phyloP scores from a whole-genome alignment of 2,797 vertebrate species.

The Euthynnus affinis region DNA sequence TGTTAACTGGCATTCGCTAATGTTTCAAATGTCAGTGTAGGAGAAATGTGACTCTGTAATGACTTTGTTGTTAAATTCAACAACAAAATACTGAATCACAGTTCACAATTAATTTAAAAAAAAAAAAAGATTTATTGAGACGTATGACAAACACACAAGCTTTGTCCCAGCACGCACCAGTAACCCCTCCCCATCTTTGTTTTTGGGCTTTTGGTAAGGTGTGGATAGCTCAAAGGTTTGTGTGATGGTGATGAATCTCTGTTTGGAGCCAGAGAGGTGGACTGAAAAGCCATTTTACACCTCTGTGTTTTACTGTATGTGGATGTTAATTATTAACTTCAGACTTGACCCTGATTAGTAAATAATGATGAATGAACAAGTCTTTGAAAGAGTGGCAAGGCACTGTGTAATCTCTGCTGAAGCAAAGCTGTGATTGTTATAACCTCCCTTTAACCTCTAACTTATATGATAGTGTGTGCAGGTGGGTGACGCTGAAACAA shows the following conservation, averaged over 20 bases:
- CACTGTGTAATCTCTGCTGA: neutral
- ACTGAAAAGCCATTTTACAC: neutral
- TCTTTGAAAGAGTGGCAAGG: neutral
- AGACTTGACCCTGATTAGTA: neutral
- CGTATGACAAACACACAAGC: neutral
- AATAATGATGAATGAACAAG: neutral
- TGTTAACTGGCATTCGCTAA: neutral
- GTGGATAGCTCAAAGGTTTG: neutral
- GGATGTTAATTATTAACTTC: neutral
- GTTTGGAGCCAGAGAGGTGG: neutral
- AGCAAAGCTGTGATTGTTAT: neutral
- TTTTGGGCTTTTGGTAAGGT: too few relatives aligned
- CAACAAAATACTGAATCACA: neutral
- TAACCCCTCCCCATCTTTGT: neutral
- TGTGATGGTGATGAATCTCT: neutral
- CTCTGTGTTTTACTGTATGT: neutral
- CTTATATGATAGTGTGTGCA: neutral
- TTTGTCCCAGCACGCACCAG: neutral
- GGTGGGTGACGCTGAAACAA: slow-evolving; percentile 7
- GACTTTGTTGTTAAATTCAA: neutral
- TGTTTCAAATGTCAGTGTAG: neutral
- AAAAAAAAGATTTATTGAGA: slow-evolving; percentile 3
- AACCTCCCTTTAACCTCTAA: slow-evolving; percentile 9
- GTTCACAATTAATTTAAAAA: neutral
- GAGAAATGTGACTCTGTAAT: neutral